These are phyloP conservation scores for Cremastinae sp. DNA, from an alignment of 2,888 invertebrate species.

Conservation along the genomic window DNA sequence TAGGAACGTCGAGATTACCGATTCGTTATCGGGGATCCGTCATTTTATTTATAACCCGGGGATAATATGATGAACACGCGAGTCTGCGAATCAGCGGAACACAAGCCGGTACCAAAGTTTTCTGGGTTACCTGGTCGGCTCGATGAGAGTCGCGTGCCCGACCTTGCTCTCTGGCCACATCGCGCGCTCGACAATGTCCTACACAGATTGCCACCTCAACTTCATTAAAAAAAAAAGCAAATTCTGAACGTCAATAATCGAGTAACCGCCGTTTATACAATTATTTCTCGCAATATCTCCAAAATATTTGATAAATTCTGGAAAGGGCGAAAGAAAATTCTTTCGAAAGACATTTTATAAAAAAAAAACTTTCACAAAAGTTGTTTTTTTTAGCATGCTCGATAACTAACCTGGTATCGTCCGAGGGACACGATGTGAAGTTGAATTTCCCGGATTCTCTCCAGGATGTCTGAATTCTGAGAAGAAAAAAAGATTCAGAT, in stretches of 20 bases:
- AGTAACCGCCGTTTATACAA: too few relatives aligned
- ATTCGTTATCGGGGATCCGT: slow-evolving; percentile 52
- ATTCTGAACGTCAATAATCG: too few relatives aligned
- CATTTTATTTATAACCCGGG: slow-evolving; percentile 67
- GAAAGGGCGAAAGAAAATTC: too few relatives aligned
- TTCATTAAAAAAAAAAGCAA: too few relatives aligned
- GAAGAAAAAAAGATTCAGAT: slow-evolving; percentile 39
- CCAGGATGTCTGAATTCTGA: slow-evolving; percentile 82
- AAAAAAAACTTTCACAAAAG: background rate
- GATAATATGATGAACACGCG: slow-evolving; percentile 29
- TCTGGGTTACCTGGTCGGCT: slow-evolving; percentile 61
- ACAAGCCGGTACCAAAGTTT: slow-evolving; percentile 64
- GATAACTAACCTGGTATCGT: slow-evolving; percentile 83
- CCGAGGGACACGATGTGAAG: slow-evolving; percentile 83
- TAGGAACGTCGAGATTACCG: background rate
- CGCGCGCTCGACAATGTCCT: slow-evolving; percentile 26
- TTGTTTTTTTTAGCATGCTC: background rate
- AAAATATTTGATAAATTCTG: too few relatives aligned
- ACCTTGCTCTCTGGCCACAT: slow-evolving; percentile 58
- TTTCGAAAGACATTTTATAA: background rate
- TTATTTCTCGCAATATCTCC: too few relatives aligned
- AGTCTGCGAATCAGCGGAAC: slow-evolving; percentile 54
- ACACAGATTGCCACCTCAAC: slow-evolving; percentile 9
- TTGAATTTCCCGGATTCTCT: slow-evolving; percentile 84
- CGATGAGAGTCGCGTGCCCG: slow-evolving; percentile 60